Conservation (phyloP, 1,140 invertebrate genomes). For the Drosophila ficusphila region DNA sequence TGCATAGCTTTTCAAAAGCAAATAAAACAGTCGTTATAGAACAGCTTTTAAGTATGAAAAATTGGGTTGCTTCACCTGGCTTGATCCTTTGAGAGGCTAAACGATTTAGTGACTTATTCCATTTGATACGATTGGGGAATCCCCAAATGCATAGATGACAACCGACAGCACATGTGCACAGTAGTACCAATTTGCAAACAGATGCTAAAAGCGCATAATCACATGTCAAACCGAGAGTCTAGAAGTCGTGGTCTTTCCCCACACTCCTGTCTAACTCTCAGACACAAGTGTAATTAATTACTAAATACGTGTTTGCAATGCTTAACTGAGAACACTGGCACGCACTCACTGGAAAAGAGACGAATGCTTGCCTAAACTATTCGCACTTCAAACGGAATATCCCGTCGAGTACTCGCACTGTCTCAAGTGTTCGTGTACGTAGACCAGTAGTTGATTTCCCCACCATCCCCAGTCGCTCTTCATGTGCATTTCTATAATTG, state of each 20-base stretch:
- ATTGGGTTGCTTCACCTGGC: too few relatives aligned
- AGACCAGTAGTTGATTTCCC: background rate
- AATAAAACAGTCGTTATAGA: too few relatives aligned
- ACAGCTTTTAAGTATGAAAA: too few relatives aligned
- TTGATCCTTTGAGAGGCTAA: too few relatives aligned
- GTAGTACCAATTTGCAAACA: constrained; percentile 57
- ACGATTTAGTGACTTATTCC: background rate
- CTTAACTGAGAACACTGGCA: constrained; percentile 30
- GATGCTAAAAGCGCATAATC: constrained; percentile 60
- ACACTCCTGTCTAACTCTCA: background rate
- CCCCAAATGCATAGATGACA: constrained; percentile 17
- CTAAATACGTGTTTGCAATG: constrained; percentile 72
- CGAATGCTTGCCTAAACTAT: constrained; percentile 58
- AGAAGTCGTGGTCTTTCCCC: constrained; percentile 20
- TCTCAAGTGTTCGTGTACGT: constrained; percentile 44
- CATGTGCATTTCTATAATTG: constrained; percentile 29
- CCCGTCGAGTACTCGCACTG: constrained; percentile 29
- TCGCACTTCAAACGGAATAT: constrained; percentile 63
- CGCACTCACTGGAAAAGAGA: constrained; percentile 8
- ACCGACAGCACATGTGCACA: constrained; percentile 3
- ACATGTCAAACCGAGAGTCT: constrained; percentile 57
- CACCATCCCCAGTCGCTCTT: background rate
- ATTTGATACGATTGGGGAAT: background rate
- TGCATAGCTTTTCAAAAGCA: too few relatives aligned
- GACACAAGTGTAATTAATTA: constrained; percentile 76